phyloP scores from a whole-genome alignment of 2,888 invertebrate genomes.

The Erebia palarica region DNA sequence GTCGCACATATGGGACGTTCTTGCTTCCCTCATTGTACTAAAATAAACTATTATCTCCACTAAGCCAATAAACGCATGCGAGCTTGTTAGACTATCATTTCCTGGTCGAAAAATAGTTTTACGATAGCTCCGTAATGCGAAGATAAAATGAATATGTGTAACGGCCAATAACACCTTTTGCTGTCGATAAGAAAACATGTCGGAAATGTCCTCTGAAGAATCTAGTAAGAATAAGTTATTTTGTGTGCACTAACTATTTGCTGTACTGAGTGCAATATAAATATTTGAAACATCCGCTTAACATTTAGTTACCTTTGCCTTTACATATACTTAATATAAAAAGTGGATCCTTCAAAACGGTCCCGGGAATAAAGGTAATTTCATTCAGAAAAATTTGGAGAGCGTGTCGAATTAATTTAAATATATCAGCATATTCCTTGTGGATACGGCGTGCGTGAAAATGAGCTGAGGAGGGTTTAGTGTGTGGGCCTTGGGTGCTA shows the following conservation, averaged over 20 bases:
- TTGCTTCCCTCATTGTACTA: conserved; percentile 62
- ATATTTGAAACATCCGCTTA: too few species aligned
- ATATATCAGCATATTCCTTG: conserved; percentile 72
- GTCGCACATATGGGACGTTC: conserved; percentile 69
- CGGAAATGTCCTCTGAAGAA: not conserved
- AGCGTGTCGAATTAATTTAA: conserved; percentile 68
- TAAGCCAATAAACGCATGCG: conserved; percentile 61
- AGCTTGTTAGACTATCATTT: conserved; percentile 43
- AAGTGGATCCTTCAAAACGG: conserved; percentile 46
- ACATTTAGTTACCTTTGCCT: not conserved
- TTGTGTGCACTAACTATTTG: not conserved
- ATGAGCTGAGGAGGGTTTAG: conserved; percentile 54
- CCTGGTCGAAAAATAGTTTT: conserved; percentile 41
- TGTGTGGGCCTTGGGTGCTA: conserved; percentile 44
- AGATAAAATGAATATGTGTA: not conserved
- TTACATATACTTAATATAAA: not conserved
- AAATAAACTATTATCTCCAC: conserved; percentile 73
- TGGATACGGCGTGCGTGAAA: conserved; percentile 57
- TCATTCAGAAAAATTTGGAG: conserved; percentile 56
- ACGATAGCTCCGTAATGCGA: conserved; percentile 23
- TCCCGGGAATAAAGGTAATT: conserved; percentile 69
- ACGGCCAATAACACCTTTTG: not conserved
- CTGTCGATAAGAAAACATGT: not conserved
- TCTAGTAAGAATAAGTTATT: not conserved
- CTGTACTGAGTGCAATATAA: too few species aligned